Conservation (phyloP, 2,888 invertebrate genomes). For the Anorthoa munda region DNA sequence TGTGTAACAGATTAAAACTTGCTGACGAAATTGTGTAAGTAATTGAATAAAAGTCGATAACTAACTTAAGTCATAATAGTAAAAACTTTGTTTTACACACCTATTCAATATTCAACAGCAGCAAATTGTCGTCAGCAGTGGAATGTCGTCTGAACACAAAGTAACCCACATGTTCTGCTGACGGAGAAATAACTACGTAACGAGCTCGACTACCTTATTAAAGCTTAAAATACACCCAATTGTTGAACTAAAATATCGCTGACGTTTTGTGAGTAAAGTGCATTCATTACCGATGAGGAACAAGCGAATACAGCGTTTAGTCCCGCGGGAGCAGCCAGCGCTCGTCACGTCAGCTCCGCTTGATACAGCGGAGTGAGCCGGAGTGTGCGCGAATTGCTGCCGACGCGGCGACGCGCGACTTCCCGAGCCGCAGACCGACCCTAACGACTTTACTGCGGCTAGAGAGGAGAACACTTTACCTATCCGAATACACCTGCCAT, state of each 20-base stretch:
- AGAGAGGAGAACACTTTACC: not conserved
- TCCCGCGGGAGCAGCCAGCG: constrained; percentile 10
- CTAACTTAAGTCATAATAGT: too few relatives aligned
- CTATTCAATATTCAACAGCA: too few relatives aligned
- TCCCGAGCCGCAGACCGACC: too few relatives aligned
- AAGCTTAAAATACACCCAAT: not conserved
- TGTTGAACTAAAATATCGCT: not conserved
- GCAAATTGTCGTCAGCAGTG: not conserved
- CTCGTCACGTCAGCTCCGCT: not conserved
- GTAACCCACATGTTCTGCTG: not conserved
- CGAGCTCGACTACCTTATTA: not conserved
- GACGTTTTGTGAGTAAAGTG: constrained; percentile 9
- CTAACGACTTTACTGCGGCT: not conserved
- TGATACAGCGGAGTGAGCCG: not conserved
- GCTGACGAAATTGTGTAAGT: not conserved
- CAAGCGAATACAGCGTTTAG: constrained; percentile 2
- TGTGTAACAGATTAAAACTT: not conserved
- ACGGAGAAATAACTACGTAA: not conserved
- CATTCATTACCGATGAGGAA: constrained; percentile 4
- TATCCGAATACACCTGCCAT: constrained; percentile 12
- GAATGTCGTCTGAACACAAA: not conserved
- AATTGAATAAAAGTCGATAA: not conserved
- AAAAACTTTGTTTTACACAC: not conserved
- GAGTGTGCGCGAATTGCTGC: not conserved
- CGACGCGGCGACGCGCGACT: not conserved